A percentile compares a stretch with the other conserved stretches of the same genome.
Conservation (phyloP, 1,140 invertebrate species). For the Phocides pigmalion region DNA sequence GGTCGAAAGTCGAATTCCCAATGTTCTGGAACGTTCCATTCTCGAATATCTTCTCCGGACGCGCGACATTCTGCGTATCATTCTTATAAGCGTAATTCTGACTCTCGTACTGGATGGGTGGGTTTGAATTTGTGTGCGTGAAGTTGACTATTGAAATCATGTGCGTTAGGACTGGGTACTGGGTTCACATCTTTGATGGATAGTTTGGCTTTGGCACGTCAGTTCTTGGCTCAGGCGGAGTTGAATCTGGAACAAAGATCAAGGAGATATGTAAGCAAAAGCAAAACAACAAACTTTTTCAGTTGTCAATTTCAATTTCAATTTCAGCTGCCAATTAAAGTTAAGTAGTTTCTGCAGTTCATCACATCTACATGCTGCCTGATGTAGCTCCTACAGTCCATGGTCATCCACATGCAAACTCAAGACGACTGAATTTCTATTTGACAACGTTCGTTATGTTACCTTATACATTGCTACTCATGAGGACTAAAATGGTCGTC, state of each 20-base stretch:
- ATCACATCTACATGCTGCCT: no score
- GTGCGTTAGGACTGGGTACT: constrained; percentile 60
- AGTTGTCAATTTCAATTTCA: no score
- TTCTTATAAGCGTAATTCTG: constrained; percentile 56
- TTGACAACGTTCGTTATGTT: no score
- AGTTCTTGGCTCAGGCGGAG: constrained; percentile 8
- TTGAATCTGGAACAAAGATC: constrained; percentile 53
- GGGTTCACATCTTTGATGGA: constrained; percentile 62
- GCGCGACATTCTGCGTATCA: constrained; percentile 49
- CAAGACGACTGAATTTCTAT: no score
- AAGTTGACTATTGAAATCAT: constrained; percentile 76
- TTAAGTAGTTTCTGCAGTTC: no score
- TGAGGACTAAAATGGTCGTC: no score
- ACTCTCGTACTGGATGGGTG: constrained; percentile 46
- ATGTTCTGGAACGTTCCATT: constrained; percentile 49
- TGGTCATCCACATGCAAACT: no score
- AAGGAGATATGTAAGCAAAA: no score
- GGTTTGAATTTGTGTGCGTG: constrained; percentile 60
- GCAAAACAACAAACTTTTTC: no score
- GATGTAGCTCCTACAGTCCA: no score
- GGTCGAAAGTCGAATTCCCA: constrained; percentile 51
- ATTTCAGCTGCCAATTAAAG: no score
- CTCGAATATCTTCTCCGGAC: constrained; percentile 40
- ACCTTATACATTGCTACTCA: no score
- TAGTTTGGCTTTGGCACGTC: constrained; percentile 27